Evolutionary conservation across 2,888 invertebrate genomes (phyloP), one percentile per base, ranked within the genome.

Genomic region (Ectemnius cavifrons): DNA sequence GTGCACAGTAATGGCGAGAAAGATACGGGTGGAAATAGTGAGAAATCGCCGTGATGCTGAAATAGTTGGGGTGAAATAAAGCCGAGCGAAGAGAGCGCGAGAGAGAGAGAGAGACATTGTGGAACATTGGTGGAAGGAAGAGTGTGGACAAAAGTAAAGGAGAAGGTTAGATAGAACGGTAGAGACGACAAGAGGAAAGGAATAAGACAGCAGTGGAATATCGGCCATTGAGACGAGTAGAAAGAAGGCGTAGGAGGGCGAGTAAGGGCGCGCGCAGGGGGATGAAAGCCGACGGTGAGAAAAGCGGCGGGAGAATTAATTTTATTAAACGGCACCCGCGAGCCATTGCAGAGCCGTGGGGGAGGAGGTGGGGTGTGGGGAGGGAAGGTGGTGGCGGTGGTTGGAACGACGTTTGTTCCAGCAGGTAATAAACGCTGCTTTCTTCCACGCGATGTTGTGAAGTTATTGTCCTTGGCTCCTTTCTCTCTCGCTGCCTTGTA

Each of bases 371-470:
- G 37, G 20, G 2, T 2, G 20, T 1, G 20, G 20, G 2, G 20
- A 2, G 2, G 20, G 70, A 23, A 20, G 8, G 47, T 0, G 27
- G 47, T 16, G 52, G 18, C 8, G 37, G 37, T 37, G 37, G 37
- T 37, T 37, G 73, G 66, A 68, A 61, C 73, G 59, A 62, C 77
- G 80, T 83, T 83, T 83, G 80, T 81, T 81, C 75, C 81, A 68
- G 71, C 61, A 77, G 80, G 80, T 83, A 83, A 83, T 83, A 83
- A 83, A 83, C 83, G 83, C 75, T 63, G 75, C 78, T 78, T 83
- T 83, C 83, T 83, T 81, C 75, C 77, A 77, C 80, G 83, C 81
- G 83, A 81, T 81, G 80, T 83, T 78, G 80, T 49, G 57, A 82
- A 82, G 82, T 82, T 83, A 83, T 83, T 83, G 83, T 80, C 81